A percentile compares a stretch with the other conserved stretches of the same genome.
phyloP scores from a whole-genome alignment of 2,113 vertebrate genomes.

The Callithrix jacchus region DNA sequence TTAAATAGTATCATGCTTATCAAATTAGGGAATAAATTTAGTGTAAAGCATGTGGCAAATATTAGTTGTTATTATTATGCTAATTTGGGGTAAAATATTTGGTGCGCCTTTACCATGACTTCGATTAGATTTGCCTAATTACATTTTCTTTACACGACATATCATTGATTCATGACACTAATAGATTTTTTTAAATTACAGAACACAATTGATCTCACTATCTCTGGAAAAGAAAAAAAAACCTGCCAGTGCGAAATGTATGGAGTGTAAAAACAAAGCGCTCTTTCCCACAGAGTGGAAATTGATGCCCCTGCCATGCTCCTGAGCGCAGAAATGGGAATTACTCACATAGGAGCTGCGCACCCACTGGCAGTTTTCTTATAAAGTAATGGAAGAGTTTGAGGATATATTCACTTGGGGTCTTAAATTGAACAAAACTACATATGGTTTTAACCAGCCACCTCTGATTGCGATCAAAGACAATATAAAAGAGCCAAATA shows the following conservation, averaged over 20 bases:
- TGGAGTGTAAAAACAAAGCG: not conserved
- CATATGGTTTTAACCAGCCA: not conserved
- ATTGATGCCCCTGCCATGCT: accelerated
- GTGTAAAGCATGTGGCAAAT: not conserved
- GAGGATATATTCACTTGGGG: not conserved
- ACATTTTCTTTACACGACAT: not conserved
- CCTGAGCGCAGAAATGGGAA: not conserved
- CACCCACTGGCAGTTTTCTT: no score
- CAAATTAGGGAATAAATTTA: not conserved
- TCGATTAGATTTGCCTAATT: not conserved
- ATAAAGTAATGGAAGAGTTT: not conserved
- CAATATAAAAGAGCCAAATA: not conserved
- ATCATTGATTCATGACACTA: not conserved
- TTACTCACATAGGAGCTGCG: not conserved
- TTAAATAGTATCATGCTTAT: not conserved
- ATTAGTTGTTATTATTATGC: not conserved
- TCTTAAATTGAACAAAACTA: not conserved
- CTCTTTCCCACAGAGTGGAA: not conserved
- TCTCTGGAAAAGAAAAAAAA: not conserved
- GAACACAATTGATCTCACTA: not conserved
- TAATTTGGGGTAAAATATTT: not conserved
- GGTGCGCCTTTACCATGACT: not conserved
- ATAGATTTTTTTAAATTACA: not conserved
- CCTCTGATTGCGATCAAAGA: not conserved
- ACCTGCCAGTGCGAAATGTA: not conserved